Evolutionary conservation across 1,140 invertebrate genomes (phyloP).

Genomic region (Drosophila tristis): DNA sequence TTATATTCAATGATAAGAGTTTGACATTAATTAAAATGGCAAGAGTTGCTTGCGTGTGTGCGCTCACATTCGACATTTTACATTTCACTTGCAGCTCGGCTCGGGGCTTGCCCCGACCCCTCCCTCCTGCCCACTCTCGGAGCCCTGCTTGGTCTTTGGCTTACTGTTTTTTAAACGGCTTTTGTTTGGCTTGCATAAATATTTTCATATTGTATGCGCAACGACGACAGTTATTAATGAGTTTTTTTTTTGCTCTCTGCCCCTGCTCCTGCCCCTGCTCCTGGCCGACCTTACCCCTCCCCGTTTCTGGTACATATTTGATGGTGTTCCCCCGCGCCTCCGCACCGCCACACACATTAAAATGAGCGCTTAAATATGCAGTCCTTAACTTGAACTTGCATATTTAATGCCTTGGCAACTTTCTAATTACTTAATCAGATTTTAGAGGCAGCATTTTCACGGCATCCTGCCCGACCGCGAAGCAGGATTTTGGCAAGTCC

Average conservation of each 20-base stretch:
- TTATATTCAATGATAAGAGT: slow-evolving; percentile 70
- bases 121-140: neutral
- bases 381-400: slow-evolving; percentile 69
- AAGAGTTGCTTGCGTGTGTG: slow-evolving; percentile 58
- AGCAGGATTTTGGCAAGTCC: neutral
- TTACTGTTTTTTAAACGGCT: slow-evolving; percentile 32
- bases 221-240: slow-evolving; percentile 74
- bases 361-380: slow-evolving; percentile 62
- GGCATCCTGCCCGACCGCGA: slow-evolving; percentile 17
- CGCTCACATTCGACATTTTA: slow-evolving; percentile 58
- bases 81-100: slow-evolving; percentile 51
- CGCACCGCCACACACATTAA: slow-evolving; percentile 53
- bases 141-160: slow-evolving; percentile 2
- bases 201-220: slow-evolving; percentile 42
- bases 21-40: slow-evolving; percentile 74
- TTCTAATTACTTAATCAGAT: slow-evolving; percentile 78
- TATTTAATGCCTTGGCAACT: slow-evolving; percentile 64
- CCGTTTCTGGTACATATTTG: slow-evolving; percentile 58
- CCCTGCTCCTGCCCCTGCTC: neutral
- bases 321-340: slow-evolving; percentile 20
- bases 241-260: slow-evolving; percentile 36
- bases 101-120: neutral
- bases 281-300: neutral
- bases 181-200: slow-evolving; percentile 61
- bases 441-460: slow-evolving; percentile 45